A percentile compares a stretch with the other conserved stretches of the same genome.
Conservation (phyloP, 2,797 vertebrate genomes). For the Neosalanx taihuensis region DNA sequence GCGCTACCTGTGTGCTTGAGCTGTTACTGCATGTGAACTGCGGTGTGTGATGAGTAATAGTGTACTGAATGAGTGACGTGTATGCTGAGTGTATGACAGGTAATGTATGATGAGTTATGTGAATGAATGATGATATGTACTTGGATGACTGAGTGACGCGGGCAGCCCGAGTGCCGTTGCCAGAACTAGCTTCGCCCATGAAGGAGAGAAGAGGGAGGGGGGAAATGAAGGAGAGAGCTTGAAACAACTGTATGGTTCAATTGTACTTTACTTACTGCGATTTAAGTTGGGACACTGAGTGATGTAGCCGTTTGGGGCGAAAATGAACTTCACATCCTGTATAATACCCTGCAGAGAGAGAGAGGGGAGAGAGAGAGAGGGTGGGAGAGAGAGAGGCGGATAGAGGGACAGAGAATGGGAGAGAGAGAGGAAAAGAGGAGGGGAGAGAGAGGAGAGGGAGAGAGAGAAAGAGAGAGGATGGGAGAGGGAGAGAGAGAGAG, state of each 20-base stretch:
- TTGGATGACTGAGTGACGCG: too few species aligned
- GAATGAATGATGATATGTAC: too few species aligned
- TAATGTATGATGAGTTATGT: too few species aligned
- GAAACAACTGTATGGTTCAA: not conserved
- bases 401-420: not conserved
- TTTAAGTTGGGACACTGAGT: conserved; percentile 93
- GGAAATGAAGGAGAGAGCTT: not conserved
- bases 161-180: too few species aligned
- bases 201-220: not conserved
- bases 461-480: not conserved
- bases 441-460: conserved; percentile 1
- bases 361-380: not conserved
- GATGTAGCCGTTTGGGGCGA: conserved; percentile 90
- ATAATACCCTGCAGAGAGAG: conserved; percentile 81
- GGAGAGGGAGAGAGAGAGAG: not conserved
- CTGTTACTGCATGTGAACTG: too few species aligned
- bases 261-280: conserved; percentile 88
- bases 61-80: too few species aligned
- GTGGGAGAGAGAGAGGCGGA: not conserved
- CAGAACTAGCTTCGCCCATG: too few species aligned
- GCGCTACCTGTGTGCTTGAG: too few species aligned
- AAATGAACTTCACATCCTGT: conserved; percentile 91
- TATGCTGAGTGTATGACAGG: too few species aligned
- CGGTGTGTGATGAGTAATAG: too few species aligned
- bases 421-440: not conserved